Base-by-base conservation (phyloP, 64 coral and sea anemone genomes). In the Astreopora myriophthalma region DNA sequence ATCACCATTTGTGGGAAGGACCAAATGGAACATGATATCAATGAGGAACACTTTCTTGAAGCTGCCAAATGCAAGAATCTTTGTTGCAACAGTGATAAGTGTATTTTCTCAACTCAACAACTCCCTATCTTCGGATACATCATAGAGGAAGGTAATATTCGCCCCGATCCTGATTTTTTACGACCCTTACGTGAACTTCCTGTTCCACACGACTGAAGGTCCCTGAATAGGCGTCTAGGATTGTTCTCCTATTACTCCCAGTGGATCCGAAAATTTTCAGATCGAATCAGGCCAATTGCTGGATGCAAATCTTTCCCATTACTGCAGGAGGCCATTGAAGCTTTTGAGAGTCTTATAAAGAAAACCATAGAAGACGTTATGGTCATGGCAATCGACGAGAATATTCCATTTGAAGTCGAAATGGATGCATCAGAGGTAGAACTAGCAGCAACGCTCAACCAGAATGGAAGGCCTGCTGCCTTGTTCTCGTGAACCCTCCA, bases 231-330 rank as follows among this genome's bases (percentile, higher is more conserved):
- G 38, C 77, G 91, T 24, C 38, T 93, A 8, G 84, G 91, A 71
- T 55, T 93, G 1, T 93, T 93, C 73, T 91, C 36, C 31, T 92
- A 92, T 58, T 94, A 88, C 32, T 88, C 85, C 7, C 75, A 84
- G 34, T 94, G 86, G 92, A 25, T 94, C 1, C 92, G 76, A 7
- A 19, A 75, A 16, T 94, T 83, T 68, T 94, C 85, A 1, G 86
- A 94, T 19, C 35, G 65, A 61, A 81, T 93, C 0, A 93, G 72
- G 28, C 42, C 91, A 29, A 71, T 87, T 49, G 67, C 74, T 5
- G 10, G 20, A 38, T 94, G 85, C 31, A 87, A 88, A 36, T 88
- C 85, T 25, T 94, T 81, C 14, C 91, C 91, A 14, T 33, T 93
- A 11, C 51, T 84, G 0, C 72, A 25, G 26, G 58, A 79, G 32